Base-by-base conservation (phyloP, 2,797 vertebrate genomes). In the Myripristis jacobus region DNA sequence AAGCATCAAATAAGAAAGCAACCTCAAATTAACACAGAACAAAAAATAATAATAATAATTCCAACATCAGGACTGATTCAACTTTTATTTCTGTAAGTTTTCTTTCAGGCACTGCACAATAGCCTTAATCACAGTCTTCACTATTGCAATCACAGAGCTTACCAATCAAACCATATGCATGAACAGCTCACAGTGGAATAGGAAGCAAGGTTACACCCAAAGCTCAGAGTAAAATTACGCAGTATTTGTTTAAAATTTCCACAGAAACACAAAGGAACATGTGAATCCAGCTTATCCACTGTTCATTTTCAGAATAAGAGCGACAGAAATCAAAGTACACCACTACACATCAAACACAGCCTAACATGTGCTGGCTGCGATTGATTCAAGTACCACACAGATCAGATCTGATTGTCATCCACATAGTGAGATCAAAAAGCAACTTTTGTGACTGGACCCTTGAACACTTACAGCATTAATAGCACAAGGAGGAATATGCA, bases 1-100 rank as follows among this genome's bases (percentile, higher is more conserved):
- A 19, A 15, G 27, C 46, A 27, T 48, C 9, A 31, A 46, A 44
- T n/a, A 69, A 36, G 38, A 13, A 43, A 12, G 1, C 10, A 43
- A 22, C 0, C 10, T 16, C 8, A 12, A 2, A 59, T 34, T 34
- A 47, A 18, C 19, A 46, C 1, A 22, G 11, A 36, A 31, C 5
- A 6, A 7, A 31, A 6, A 31, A 31, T 31, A 0, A 43, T 63
- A 58, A 19, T 31, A 31, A 19, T 11, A 61, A 73, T 3, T 3
- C 24, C 29, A 31, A 36, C 16, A 0, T 51, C 2, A 6, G 2
- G 18, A 77, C 25, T 68, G 8, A 46, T 34, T n/a, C 13, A 34
- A 79, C 66, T 75, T 87, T 83, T 88, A 83, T 88, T 84, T 80
- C 3, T 66, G 53, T 36, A 56, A 19, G 29, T 66, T 76, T 83